phyloP scores from a whole-genome alignment of 2,888 invertebrate genomes.

The Escarpia spicata region DNA sequence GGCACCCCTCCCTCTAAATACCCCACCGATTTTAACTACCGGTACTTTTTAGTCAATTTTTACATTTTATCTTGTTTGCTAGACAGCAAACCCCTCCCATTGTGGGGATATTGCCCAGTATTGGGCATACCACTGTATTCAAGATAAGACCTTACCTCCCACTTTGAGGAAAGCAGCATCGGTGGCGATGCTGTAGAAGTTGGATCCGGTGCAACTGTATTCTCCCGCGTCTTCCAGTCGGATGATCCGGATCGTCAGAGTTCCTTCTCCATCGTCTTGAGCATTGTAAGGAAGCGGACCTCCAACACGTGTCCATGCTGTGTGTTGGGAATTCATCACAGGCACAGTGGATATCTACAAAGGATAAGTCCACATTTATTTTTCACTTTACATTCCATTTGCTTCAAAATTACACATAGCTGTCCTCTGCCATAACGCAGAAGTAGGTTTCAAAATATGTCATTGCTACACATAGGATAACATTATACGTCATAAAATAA shows the following conservation, averaged over 20 bases:
- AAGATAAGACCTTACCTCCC: slow-evolving; percentile 72
- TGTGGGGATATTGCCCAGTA: slow-evolving; percentile 73
- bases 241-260: slow-evolving; percentile 69
- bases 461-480: background rate
- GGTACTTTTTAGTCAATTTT: no score
- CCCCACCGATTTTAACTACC: no score
- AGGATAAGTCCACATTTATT: background rate
- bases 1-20: no score
- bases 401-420: background rate
- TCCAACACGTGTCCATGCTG: slow-evolving; percentile 41
- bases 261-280: no score
- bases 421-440: background rate
- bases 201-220: slow-evolving; percentile 67
- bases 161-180: no score
- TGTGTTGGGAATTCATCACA: slow-evolving; percentile 72
- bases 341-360: slow-evolving; percentile 67
- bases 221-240: slow-evolving; percentile 83
- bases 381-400: background rate
- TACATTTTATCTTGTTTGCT: no score
- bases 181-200: no score
- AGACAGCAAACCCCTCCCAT: no score
- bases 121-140: slow-evolving; percentile 78
- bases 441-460: background rate
- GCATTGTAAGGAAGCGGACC: no score
- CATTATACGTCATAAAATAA: no score